Base-by-base conservation (phyloP, 2,797 vertebrate genomes). In the Sebastes alutus region DNA sequence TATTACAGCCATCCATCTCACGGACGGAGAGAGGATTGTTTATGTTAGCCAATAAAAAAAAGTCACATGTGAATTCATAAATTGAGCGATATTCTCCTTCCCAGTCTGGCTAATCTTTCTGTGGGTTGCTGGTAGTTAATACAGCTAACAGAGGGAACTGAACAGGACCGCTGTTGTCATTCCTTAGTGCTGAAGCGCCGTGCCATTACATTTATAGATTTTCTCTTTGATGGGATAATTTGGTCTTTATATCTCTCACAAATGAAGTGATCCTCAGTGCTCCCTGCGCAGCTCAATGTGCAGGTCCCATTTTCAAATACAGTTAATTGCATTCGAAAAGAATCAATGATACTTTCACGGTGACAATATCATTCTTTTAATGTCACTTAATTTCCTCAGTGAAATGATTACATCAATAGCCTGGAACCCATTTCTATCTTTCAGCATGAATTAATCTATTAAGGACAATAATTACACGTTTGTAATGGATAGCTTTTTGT, bases 171-270 rank as follows among this genome's bases (percentile, higher is more conserved):
- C 90, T 90, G 90, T 93, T 94, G 93, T 94, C 89, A 89, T 89
- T 91, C 86, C 90, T 91, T 87, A 84, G 88, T 77, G 87, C 88
- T 74, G 88, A 89, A 91, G 91, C 80, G 70, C 89, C 67, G 81
- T 83, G 89, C 92, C 93, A 94, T 94, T 94, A 93, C 94, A 94
- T 94, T 94, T 95, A 95, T 95, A 95, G 94, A 96, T 95, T 95
- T 96, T 94, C 93, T 87, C 88, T 94, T 94, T 94, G 93, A 94
- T 94, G 93, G 93, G 91, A 93, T 94, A 95, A 96, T 95, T 94
- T 94, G 93, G 91, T 93, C 92, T 95, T 94, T 95, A 94, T 95
- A 95, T 93, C 91, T 80, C 88, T 91, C 91, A 88, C 90, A 94
- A 93, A 94, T 94, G 84, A 94, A 94, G 92, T 93, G 93, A 94